Conservation (phyloP, 2,113 vertebrate species). For the Neogale vison region DNA sequence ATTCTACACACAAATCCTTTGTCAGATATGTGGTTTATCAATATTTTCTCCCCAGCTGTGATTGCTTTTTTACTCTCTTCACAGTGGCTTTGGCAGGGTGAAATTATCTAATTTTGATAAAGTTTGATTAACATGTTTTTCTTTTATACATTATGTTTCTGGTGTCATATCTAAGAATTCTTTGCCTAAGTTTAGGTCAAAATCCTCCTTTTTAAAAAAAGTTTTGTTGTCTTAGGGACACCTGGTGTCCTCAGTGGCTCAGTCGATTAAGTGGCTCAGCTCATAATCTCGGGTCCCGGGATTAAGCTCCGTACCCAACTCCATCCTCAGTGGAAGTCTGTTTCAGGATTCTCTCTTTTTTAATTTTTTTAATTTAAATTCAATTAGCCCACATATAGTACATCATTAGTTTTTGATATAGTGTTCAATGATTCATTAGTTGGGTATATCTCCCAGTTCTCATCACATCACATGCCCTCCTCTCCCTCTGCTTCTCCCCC, state of each 20-base stretch:
- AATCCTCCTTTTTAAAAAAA: neutral
- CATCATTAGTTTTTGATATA: too few relatives aligned
- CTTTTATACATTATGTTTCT: neutral
- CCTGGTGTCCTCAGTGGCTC: too few relatives aligned
- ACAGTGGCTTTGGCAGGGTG: neutral
- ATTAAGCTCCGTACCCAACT: neutral
- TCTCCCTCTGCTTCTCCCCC: neutral
- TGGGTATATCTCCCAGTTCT: too few relatives aligned
- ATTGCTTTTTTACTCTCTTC: neutral
- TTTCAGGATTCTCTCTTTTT: neutral
- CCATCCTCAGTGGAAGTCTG: neutral
- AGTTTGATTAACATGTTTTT: neutral
- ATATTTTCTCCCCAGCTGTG: neutral
- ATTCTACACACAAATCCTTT: neutral
- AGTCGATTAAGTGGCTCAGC: neutral
- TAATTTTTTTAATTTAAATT: too few relatives aligned
- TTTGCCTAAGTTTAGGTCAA: neutral
- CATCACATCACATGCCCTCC: neutral
- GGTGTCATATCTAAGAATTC: neutral
- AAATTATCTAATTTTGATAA: neutral
- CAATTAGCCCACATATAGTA: too few relatives aligned
- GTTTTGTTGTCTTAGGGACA: neutral
- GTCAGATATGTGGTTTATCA: neutral
- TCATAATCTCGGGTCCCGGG: neutral
- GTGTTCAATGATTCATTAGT: too few relatives aligned